Evolutionary conservation across 2,113 vertebrate genomes (phyloP).

Genomic region (Pseudorasbora parva): DNA sequence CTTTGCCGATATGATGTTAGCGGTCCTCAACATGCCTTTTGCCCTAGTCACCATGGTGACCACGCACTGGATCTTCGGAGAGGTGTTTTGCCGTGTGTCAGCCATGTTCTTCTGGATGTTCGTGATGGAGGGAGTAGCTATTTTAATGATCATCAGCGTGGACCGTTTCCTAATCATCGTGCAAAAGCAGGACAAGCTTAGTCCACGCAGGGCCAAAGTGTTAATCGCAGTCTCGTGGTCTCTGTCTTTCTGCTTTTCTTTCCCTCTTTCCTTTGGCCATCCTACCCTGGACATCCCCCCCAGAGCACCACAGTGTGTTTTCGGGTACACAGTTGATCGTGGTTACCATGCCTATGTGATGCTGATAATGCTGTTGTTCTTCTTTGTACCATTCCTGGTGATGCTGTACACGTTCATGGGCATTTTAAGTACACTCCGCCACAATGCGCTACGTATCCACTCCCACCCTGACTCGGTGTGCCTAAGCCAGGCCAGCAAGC

Average conservation of each 20-base stretch:
- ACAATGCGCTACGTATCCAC: constrained; percentile 93
- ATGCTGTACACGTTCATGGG: constrained; percentile 97
- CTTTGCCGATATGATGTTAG: constrained; percentile 95
- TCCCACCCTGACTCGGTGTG: constrained; percentile 94
- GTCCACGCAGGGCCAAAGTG: constrained; percentile 90
- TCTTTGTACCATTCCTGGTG: constrained; percentile 91
- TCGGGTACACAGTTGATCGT: constrained; percentile 85
- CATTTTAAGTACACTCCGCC: constrained; percentile 93
- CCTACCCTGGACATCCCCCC: constrained; percentile 88
- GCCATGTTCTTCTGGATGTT: constrained; percentile 98
- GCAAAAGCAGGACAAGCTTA: constrained; percentile 94
- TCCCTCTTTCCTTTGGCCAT: constrained; percentile 87
- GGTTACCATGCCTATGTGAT: constrained; percentile 90
- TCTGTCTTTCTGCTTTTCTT: constrained; percentile 85
- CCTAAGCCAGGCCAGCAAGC: constrained; percentile 94
- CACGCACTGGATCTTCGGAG: constrained; percentile 91
- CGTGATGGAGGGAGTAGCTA: constrained; percentile 89
- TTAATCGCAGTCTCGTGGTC: constrained; percentile 91
- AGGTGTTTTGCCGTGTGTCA: constrained; percentile 88
- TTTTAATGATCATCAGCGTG: constrained; percentile 96
- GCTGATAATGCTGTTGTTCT: constrained; percentile 86
- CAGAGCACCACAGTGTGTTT: constrained; percentile 93
- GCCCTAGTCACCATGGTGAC: constrained; percentile 89
- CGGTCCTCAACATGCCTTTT: constrained; percentile 95
- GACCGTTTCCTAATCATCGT: constrained; percentile 98